Percentiles rank a stretch among this genome's conserved stretches.
Conservation (phyloP, 2,113 vertebrate genomes). For the Malurus elegans region DNA sequence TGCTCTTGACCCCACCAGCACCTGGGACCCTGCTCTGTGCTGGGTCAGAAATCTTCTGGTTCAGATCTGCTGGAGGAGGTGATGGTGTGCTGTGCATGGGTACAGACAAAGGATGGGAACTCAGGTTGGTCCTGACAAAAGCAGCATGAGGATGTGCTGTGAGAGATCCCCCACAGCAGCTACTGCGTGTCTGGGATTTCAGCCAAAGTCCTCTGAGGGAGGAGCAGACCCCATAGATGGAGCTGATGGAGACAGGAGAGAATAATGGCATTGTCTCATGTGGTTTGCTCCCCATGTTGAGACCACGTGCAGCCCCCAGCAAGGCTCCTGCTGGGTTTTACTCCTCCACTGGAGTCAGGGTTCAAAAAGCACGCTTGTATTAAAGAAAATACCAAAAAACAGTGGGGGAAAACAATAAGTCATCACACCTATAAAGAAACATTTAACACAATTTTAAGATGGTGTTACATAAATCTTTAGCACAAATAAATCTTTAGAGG, state of each 20-base stretch:
- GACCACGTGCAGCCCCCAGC: background rate
- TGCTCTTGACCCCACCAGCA: background rate
- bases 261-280: background rate
- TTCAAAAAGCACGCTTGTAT: background rate
- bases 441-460: background rate
- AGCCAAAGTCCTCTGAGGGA: background rate
- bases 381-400: background rate
- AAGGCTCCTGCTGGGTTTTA: background rate
- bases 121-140: background rate
- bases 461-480: too few relatives aligned
- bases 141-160: background rate
- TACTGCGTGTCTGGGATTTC: accelerated
- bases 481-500: background rate
- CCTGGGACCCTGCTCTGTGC: background rate
- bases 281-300: background rate
- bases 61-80: background rate
- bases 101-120: background rate
- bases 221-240: background rate
- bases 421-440: background rate
- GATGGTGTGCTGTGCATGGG: accelerated
- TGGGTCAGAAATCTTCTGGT: background rate
- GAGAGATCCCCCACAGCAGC: background rate
- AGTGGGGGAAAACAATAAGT: background rate
- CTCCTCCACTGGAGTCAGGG: background rate
- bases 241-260: background rate